These are phyloP conservation scores for Himalopsyche japonica DNA, from an alignment of 2,888 invertebrate genomes.

Conservation along the genomic window DNA sequence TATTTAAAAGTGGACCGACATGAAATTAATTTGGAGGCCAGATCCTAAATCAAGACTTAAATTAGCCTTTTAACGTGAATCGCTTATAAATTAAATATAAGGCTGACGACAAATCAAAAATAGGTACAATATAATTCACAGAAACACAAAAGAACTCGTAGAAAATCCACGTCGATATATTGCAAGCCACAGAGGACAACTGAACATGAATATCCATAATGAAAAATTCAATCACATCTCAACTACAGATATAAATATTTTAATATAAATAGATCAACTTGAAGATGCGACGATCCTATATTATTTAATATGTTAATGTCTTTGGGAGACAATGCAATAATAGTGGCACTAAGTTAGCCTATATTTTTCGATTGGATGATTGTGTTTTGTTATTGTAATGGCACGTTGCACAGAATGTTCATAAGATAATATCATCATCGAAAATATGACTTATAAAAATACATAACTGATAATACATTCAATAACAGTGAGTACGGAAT, in stretches of 20 bases:
- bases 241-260: neutral
- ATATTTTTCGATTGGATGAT: neutral
- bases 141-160: neutral
- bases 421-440: neutral
- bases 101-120: no score
- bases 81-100: no score
- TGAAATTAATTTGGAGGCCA: no score
- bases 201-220: neutral
- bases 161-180: neutral
- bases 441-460: no score
- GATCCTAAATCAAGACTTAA: no score
- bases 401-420: neutral
- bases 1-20: no score
- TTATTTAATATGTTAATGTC: neutral
- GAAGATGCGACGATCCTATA: neutral
- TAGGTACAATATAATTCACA: neutral
- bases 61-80: no score
- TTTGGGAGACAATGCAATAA: neutral
- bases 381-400: neutral
- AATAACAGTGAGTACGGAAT: no score
- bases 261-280: neutral
- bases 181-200: neutral
- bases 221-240: neutral
- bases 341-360: neutral
- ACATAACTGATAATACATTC: no score